These are phyloP conservation scores for Rhagium mordax DNA, from an alignment of 2,888 invertebrate genomes.

Conservation along the genomic window DNA sequence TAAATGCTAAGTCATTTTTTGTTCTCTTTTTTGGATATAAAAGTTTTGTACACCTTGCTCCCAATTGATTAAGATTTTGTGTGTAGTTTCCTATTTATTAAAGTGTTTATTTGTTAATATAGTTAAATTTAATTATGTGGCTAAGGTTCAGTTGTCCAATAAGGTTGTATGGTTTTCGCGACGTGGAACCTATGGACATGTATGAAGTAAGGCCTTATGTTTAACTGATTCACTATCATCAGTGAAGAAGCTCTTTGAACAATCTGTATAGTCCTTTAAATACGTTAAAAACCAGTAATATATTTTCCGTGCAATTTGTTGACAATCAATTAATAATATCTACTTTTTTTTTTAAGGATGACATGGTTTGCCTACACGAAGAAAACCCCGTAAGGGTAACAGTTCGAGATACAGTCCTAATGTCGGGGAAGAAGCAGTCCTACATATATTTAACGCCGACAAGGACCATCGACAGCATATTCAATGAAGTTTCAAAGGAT, in stretches of 20 bases:
- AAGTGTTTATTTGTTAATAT: neutral
- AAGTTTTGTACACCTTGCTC: neutral
- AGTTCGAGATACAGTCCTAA: slow-evolving; percentile 63
- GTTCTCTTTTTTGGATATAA: neutral
- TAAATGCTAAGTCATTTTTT: neutral
- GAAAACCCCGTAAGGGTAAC: slow-evolving; percentile 62
- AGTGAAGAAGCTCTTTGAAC: too few species aligned
- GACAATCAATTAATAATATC: too few species aligned
- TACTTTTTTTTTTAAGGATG: slow-evolving; percentile 58
- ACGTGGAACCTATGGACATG: too few species aligned
- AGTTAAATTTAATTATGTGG: neutral
- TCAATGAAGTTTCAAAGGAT: slow-evolving; percentile 70
- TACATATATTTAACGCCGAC: slow-evolving; percentile 66
- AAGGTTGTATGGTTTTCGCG: too few species aligned
- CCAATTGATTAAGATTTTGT: neutral
- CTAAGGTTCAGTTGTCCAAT: too few species aligned
- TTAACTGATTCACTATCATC: too few species aligned
- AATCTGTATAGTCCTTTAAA: too few species aligned
- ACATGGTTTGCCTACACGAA: slow-evolving; percentile 71
- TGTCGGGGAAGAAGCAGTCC: slow-evolving; percentile 53
- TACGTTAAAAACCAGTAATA: too few species aligned
- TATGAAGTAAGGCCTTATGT: too few species aligned
- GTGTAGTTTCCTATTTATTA: neutral
- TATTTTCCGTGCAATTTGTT: too few species aligned
- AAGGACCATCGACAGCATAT: slow-evolving; percentile 68